Evolutionary conservation across 53 echinoderm and acorn worm species (phyloP).

Genomic region (Antedon mediterranea): DNA sequence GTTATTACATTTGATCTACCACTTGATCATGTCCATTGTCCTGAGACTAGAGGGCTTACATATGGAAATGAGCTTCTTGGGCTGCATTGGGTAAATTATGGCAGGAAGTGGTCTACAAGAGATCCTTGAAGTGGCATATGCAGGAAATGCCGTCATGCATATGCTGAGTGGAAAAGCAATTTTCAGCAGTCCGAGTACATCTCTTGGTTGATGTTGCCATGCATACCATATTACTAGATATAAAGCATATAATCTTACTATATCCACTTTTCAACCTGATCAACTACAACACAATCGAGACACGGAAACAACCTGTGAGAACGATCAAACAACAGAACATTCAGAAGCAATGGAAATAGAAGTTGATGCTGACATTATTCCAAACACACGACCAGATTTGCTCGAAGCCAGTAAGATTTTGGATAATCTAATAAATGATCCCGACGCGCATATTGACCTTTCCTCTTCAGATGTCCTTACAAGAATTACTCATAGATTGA

Average conservation of each 20-base stretch:
- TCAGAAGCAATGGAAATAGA: no score
- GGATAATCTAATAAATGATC: background rate
- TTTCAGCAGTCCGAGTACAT: no score
- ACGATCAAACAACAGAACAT: no score
- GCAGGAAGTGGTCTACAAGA: constrained; percentile 10
- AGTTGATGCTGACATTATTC: no score
- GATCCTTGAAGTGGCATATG: constrained; percentile 6
- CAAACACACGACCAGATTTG: background rate
- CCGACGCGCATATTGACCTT: no score
- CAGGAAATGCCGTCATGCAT: background rate
- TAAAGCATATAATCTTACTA: constrained; percentile 11
- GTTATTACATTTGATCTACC: constrained; percentile 1
- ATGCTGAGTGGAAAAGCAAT: constrained; percentile 19
- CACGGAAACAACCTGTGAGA: no score
- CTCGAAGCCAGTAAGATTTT: background rate
- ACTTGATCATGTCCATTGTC: background rate
- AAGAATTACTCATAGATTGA: background rate
- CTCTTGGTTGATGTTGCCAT: constrained; percentile 19
- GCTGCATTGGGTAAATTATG: background rate
- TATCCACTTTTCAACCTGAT: no score
- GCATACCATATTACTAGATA: constrained; percentile 9
- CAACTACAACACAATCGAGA: no score
- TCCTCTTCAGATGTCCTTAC: background rate
- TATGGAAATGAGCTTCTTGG: constrained; percentile 1
- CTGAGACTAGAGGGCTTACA: background rate